phyloP scores from a whole-genome alignment of 2,888 invertebrate genomes.

The Ophioninae sp. region DNA sequence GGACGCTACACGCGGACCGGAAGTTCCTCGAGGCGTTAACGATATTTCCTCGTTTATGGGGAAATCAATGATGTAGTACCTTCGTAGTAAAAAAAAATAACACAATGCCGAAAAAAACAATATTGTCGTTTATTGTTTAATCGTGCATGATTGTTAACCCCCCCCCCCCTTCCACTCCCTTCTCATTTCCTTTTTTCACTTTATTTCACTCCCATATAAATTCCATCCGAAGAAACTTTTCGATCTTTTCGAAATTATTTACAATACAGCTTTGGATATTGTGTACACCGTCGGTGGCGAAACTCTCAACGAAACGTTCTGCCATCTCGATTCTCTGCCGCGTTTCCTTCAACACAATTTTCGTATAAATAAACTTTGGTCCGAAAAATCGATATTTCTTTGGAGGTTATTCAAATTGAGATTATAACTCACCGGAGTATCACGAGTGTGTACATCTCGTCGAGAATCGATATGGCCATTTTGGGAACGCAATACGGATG shows the following conservation, averaged over 20 bases:
- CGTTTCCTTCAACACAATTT: constrained; percentile 52
- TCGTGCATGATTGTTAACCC: constrained; percentile 20
- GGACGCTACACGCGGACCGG: not conserved
- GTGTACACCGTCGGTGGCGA: constrained; percentile 64
- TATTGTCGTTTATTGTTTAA: constrained; percentile 48
- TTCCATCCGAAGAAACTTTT: not conserved
- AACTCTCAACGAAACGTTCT: constrained; percentile 47
- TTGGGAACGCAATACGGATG: constrained; percentile 64
- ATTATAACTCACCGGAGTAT: constrained; percentile 60
- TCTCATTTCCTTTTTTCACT: too few relatives aligned
- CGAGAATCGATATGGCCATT: constrained; percentile 61
- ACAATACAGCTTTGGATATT: constrained; percentile 63
- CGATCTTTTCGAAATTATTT: not conserved
- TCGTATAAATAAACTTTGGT: not conserved
- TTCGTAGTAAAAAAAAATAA: not conserved
- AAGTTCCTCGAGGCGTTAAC: not conserved
- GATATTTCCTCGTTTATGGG: not conserved
- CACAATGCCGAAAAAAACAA: not conserved
- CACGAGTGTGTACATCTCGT: constrained; percentile 62
- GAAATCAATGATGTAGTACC: not conserved
- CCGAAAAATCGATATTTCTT: not conserved
- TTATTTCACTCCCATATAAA: not conserved
- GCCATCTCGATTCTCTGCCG: constrained; percentile 59
- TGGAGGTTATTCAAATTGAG: not conserved
- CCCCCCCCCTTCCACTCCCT: constrained; percentile 2